These are phyloP conservation scores for Lagocephalus sceleratus DNA, from an alignment of 2,797 vertebrate genomes.

Conservation along the genomic window DNA sequence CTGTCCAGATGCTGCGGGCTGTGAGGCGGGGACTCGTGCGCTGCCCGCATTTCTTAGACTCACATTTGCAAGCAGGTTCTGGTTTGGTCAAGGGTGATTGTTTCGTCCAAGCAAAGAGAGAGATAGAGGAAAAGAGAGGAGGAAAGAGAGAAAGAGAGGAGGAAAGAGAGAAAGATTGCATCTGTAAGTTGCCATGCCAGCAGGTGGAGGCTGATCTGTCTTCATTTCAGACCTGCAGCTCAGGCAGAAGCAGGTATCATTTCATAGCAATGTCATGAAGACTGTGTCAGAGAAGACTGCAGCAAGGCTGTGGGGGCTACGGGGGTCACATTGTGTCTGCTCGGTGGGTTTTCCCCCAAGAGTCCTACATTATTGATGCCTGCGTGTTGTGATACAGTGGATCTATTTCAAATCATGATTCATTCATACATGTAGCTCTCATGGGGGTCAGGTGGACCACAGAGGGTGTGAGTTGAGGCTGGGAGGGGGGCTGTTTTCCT, in stretches of 20 bases:
- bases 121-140: constrained; percentile 4
- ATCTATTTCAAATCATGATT: constrained; percentile 59
- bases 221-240: constrained; percentile 60
- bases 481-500: constrained; percentile 48
- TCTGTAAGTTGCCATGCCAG: constrained; percentile 57
- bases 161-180: constrained; percentile 29
- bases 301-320: constrained; percentile 23
- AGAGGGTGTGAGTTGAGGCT: constrained; percentile 35
- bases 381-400: constrained; percentile 53
- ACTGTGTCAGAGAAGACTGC: constrained; percentile 59
- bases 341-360: constrained; percentile 25
- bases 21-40: constrained; percentile 37
- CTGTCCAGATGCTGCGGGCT: constrained; percentile 30
- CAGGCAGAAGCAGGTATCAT: constrained; percentile 58
- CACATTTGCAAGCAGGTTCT: constrained; percentile 37
- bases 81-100: constrained; percentile 40
- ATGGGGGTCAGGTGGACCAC: constrained; percentile 16
- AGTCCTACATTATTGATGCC: constrained; percentile 64
- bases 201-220: constrained; percentile 38
- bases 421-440: constrained; percentile 54
- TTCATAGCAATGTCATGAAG: constrained; percentile 52
- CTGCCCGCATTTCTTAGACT: constrained; percentile 36
- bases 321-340: constrained; percentile 53
- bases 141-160: constrained; percentile 19
- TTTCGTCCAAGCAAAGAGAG: constrained; percentile 47